Percentiles rank a stretch among this genome's conserved stretches.
Conservation (phyloP, 2,797 vertebrate species). For the Lindbergichthys nudifrons region DNA sequence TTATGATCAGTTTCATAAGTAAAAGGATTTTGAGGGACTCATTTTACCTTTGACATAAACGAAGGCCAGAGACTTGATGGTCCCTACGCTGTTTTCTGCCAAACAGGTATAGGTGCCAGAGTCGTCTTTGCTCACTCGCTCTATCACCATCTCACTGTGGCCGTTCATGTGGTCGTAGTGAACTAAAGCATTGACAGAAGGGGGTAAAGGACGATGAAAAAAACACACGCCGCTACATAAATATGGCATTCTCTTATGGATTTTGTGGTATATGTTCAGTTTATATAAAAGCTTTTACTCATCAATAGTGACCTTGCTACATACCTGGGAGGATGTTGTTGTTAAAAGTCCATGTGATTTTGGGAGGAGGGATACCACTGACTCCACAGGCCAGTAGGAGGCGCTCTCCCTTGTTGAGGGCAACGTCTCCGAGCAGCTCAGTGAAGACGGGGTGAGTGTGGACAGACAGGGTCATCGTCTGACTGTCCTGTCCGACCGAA, state of each 20-base stretch:
- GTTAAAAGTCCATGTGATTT: constrained; percentile 95
- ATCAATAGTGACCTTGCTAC: constrained; percentile 1
- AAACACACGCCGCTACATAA: neutral
- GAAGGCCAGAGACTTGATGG: constrained; percentile 91
- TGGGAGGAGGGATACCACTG: constrained; percentile 88
- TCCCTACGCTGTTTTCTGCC: constrained; percentile 92
- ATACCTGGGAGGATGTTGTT: constrained; percentile 94
- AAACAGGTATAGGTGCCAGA: constrained; percentile 93
- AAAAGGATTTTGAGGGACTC: neutral
- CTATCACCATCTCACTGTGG: constrained; percentile 92
- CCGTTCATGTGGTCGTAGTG: constrained; percentile 86
- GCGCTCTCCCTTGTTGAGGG: constrained; percentile 93
- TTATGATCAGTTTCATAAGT: neutral
- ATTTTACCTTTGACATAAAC: constrained; percentile 94
- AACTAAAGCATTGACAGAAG: constrained; percentile 76
- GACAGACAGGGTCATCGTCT: constrained; percentile 83
- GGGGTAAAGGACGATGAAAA: neutral
- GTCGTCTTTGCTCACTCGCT: constrained; percentile 91
- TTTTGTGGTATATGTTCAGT: neutral
- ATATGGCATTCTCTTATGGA: neutral
- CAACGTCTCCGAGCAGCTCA: constrained; percentile 89
- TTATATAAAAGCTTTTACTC: neutral
- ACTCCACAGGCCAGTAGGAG: constrained; percentile 89
- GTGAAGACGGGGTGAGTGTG: constrained; percentile 91
- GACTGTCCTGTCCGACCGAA: constrained; percentile 88